A percentile compares a stretch with the other conserved stretches of the same genome.
Evolutionary conservation across 2,888 invertebrate species (phyloP).

Genomic region (Alentia gelatinosa): DNA sequence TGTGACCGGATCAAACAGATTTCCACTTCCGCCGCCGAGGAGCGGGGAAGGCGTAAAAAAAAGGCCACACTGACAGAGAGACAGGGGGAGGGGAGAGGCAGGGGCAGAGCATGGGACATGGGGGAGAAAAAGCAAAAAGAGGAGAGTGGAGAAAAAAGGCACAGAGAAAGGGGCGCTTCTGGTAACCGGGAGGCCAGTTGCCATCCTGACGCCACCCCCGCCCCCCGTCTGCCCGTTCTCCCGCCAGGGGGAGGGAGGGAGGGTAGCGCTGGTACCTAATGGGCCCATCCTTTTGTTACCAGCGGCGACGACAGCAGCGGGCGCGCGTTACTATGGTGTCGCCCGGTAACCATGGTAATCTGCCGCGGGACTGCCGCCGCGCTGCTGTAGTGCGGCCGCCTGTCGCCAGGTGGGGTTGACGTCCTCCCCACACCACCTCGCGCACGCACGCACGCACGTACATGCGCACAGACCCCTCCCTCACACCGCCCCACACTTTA

Average conservation of each 20-base stretch:
- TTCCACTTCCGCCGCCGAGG: not conserved
- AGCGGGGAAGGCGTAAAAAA: not conserved
- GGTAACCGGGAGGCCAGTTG: not conserved
- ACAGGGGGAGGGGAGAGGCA: not conserved
- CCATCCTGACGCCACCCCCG: not conserved
- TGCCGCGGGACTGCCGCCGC: not conserved
- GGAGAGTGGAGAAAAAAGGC: not conserved
- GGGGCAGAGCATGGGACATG: not conserved
- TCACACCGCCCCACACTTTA: too few species aligned
- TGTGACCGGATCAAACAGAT: slow-evolving; percentile 15
- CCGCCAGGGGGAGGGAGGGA: not conserved
- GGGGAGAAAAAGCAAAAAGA: not conserved
- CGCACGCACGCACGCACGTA: too few species aligned
- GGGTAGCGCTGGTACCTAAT: slow-evolving; percentile 7
- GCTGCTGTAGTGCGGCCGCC: not conserved
- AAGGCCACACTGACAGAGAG: not conserved
- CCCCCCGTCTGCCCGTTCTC: not conserved
- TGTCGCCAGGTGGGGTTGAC: not conserved
- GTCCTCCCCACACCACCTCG: not conserved
- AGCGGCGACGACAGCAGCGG: not conserved
- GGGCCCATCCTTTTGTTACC: not conserved
- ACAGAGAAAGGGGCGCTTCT: not conserved
- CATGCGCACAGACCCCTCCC: too few species aligned
- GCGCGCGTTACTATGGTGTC: not conserved
- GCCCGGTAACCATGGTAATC: not conserved